Evolutionary conservation across 2,888 invertebrate genomes (phyloP).

Genomic region (Cistogaster globosa): DNA sequence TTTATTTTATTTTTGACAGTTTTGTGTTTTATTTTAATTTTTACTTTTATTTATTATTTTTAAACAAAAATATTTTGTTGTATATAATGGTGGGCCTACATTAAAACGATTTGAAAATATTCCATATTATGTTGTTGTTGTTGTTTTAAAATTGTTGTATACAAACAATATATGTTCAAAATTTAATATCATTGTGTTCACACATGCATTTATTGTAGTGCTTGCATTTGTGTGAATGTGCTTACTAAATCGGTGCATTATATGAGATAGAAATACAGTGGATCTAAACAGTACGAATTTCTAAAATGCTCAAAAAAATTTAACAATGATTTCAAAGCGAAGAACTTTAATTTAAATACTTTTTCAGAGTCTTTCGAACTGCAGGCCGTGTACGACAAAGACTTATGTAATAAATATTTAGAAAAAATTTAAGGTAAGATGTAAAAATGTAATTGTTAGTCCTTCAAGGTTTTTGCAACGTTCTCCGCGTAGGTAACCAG

Average conservation of each 20-base stretch:
- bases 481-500: too few species aligned
- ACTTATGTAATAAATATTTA: too few species aligned
- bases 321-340: too few species aligned
- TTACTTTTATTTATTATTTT: slow-evolving; percentile 58
- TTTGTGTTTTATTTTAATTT: slow-evolving; percentile 63
- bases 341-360: too few species aligned
- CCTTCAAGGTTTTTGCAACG: too few species aligned
- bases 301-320: not conserved
- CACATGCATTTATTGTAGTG: not conserved
- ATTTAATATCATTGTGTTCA: slow-evolving; percentile 52
- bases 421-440: too few species aligned
- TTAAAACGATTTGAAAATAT: slow-evolving; percentile 76
- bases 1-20: slow-evolving; percentile 71
- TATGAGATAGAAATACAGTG: slow-evolving; percentile 68
- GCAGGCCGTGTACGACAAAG: too few species aligned
- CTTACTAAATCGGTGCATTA: slow-evolving; percentile 25
- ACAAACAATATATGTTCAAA: slow-evolving; percentile 50
- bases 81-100: slow-evolving; percentile 76
- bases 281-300: not conserved
- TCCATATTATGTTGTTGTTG: slow-evolving; percentile 65
- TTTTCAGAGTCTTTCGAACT: too few species aligned
- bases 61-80: slow-evolving; percentile 70
- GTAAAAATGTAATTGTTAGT: too few species aligned
- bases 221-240: not conserved
- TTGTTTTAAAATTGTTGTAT: slow-evolving; percentile 52